Evolutionary conservation across 1,140 invertebrate species (phyloP).

Genomic region (Drosophila navojoa): DNA sequence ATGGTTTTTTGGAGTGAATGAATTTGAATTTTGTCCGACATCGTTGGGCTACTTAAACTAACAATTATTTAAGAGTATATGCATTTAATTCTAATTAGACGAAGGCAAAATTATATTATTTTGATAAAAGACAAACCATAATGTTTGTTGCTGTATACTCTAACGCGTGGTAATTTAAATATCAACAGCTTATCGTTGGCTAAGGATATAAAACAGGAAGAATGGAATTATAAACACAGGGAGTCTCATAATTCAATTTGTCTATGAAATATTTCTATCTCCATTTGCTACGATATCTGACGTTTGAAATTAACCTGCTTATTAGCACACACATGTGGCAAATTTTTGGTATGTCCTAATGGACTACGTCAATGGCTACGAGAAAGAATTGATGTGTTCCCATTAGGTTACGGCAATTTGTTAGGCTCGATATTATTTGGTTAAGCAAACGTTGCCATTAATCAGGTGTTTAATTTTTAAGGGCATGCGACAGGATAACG

Average conservation of each 20-base stretch:
- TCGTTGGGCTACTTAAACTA: too few relatives aligned
- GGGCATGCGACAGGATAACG: slow-evolving; percentile 53
- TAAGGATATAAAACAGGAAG: too few relatives aligned
- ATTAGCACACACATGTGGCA: not conserved
- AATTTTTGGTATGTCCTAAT: not conserved
- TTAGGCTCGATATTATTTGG: slow-evolving; percentile 70
- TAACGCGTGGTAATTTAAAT: not conserved
- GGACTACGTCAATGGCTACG: not conserved
- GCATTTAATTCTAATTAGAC: too few relatives aligned
- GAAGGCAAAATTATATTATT: too few relatives aligned
- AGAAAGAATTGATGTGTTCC: slow-evolving; percentile 55
- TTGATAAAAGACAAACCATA: not conserved
- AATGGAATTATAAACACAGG: too few relatives aligned
- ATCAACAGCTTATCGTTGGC: too few relatives aligned
- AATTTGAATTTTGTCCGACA: too few relatives aligned
- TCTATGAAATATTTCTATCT: too few relatives aligned
- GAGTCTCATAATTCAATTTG: too few relatives aligned
- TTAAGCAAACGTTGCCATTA: slow-evolving; percentile 71
- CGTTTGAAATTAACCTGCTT: not conserved
- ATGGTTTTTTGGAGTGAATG: not conserved
- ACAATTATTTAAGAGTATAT: too few relatives aligned
- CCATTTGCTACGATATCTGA: too few relatives aligned
- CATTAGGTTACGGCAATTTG: slow-evolving; percentile 61
- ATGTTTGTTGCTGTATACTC: not conserved
- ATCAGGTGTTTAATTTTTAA: slow-evolving; percentile 75